These are phyloP conservation scores for Synergus laeviventris DNA, from an alignment of 2,888 invertebrate species.

Conservation along the genomic window DNA sequence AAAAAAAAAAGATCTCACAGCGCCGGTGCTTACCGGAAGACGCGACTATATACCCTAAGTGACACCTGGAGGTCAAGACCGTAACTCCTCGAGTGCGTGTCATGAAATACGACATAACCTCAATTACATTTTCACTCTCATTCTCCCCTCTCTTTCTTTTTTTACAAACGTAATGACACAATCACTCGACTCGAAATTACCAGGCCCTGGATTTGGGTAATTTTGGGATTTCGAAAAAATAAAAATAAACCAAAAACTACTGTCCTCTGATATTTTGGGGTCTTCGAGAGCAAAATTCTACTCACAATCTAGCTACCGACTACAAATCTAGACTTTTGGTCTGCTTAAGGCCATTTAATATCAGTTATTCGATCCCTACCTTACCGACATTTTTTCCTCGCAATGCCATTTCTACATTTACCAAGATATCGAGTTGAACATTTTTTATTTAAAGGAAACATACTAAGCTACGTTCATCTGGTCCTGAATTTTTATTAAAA, in stretches of 20 bases:
- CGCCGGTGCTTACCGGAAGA: slow-evolving; percentile 2
- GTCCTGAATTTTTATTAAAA: too few species aligned
- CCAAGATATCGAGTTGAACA: too few species aligned
- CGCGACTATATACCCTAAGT: slow-evolving; percentile 27
- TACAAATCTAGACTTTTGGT: slow-evolving; percentile 32
- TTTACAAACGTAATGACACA: slow-evolving; percentile 32
- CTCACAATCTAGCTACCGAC: slow-evolving; percentile 16
- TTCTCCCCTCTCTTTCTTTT: background rate
- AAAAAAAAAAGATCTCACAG: background rate
- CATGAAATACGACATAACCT: slow-evolving; percentile 6
- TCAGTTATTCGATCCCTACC: too few species aligned
- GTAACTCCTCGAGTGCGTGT: slow-evolving; percentile 4
- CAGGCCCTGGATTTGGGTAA: background rate
- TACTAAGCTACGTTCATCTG: too few species aligned
- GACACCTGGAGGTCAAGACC: slow-evolving; percentile 11
- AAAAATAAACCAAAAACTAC: background rate
- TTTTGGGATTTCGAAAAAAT: background rate
- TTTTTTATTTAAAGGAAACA: too few species aligned
- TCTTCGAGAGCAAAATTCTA: background rate
- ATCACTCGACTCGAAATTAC: background rate
- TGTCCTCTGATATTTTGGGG: background rate
- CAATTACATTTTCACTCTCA: slow-evolving; percentile 11
- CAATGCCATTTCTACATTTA: too few species aligned
- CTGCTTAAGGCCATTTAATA: background rate
- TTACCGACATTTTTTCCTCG: too few species aligned